Conservation (phyloP, 2,888 invertebrate species). For the Tetranychus piercei region DNA sequence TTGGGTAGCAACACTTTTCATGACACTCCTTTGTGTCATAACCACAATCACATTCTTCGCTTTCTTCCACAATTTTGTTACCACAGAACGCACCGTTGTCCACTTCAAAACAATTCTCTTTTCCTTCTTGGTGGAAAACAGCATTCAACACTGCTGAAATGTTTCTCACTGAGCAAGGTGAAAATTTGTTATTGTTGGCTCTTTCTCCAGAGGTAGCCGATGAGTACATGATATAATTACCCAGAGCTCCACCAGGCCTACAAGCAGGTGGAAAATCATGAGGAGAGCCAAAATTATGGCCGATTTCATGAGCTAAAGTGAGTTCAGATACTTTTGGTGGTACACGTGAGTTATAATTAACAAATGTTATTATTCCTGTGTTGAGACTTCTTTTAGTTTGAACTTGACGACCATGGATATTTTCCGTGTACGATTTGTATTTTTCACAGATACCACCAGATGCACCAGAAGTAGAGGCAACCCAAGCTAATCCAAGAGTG, state of each 20-base stretch:
- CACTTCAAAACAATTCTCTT: slow-evolving; percentile 80
- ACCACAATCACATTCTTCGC: slow-evolving; percentile 94
- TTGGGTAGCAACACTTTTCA: slow-evolving; percentile 70
- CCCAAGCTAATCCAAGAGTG: slow-evolving; percentile 95
- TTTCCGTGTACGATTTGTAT: slow-evolving; percentile 90
- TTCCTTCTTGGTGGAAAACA: slow-evolving; percentile 56
- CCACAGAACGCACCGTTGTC: slow-evolving; percentile 92
- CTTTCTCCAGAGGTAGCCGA: slow-evolving; percentile 96
- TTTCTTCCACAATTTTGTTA: slow-evolving; percentile 92
- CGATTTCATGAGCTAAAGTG: slow-evolving; percentile 87
- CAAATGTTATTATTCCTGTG: slow-evolving; percentile 95
- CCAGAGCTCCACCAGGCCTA: slow-evolving; percentile 69
- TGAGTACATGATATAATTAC: slow-evolving; percentile 99
- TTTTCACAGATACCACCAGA: slow-evolving; percentile 97
- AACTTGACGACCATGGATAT: slow-evolving; percentile 79
- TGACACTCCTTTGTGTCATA: slow-evolving; percentile 74
- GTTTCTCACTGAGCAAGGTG: slow-evolving; percentile 78
- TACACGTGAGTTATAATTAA: slow-evolving; percentile 90
- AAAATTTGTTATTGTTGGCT: slow-evolving; percentile 93
- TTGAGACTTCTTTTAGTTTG: slow-evolving; percentile 83
- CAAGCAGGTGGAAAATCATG: slow-evolving; percentile 77
- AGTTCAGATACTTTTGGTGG: slow-evolving; percentile 93
- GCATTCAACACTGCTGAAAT: slow-evolving; percentile 85
- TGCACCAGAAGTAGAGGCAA: slow-evolving; percentile 88
- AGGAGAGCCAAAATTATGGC: slow-evolving; percentile 96